Base-by-base conservation (phyloP, 2,888 invertebrate species). In the Cinara cedri region DNA sequence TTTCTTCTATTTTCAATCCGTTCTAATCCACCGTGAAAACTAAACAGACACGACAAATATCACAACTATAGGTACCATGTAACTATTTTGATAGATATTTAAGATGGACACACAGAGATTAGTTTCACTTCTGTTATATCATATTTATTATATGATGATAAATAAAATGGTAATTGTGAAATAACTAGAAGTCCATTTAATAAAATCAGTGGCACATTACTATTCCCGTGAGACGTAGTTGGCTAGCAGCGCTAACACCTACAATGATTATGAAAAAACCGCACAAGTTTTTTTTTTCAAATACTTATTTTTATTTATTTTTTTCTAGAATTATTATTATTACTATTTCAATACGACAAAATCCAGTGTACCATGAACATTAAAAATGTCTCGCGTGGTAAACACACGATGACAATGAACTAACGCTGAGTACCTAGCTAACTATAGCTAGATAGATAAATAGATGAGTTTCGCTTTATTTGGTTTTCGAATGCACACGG, bases 321-420 rank as follows among this genome's bases (percentile, higher is more conserved):
- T n/a, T 74, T 68, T 6, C 16, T 49, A 57, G 42, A 70, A 19
- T 68, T 42, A 44, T 54, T 49, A 72, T 72, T 72, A 24, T 57
- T 24, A 65, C 54, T 75, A 54, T 75, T 75, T 44, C 14, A 24
- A 75, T 75, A 54, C 54, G 44, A 75, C 63, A 49, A 72, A 49
- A 63, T 65, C 0, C 78, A 78, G 68, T 51, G 60, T 57, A 78
- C 78, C 70, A n/a, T 78, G 34, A 78, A 70, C 70, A 49, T 70
- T 51, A 78, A 78, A 78, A 8, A 78, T 78, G 78, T 78, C 78
- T 78, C 68, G 78, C 78, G 60, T 60, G 60, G 70, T 78, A 62
- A 78, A 78, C 78, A 78, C 78, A 78, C 78, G 16, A 70, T 70
- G 70, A 78, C 68, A 70, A 78, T 78, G 65, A 75, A 65, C 63